These are phyloP conservation scores for Metallyticus violacea DNA, from an alignment of 2,888 invertebrate species.

Conservation along the genomic window DNA sequence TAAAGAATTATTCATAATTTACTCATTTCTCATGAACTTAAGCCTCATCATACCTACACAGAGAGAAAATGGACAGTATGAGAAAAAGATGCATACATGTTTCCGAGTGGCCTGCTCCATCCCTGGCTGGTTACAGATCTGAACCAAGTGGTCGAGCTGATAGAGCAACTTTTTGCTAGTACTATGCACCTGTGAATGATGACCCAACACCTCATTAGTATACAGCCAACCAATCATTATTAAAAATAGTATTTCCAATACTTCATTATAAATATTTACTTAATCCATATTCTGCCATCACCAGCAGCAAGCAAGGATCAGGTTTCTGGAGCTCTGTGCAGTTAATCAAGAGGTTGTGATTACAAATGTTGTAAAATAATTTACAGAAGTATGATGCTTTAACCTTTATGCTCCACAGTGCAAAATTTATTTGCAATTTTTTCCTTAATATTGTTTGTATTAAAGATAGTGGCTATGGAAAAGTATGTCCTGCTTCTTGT, in stretches of 20 bases:
- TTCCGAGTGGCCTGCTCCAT: conserved; percentile 70
- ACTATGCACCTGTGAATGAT: conserved; percentile 73
- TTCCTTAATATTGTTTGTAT: not conserved
- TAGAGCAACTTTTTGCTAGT: conserved; percentile 94
- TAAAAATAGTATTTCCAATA: not conserved
- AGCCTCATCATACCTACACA: not conserved
- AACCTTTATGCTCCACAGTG: too few relatives aligned
- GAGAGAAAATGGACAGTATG: not conserved
- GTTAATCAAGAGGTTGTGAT: not conserved
- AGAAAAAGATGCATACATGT: conserved; percentile 59
- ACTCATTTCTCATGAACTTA: conserved; percentile 25
- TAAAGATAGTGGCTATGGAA: not conserved
- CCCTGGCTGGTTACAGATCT: conserved; percentile 89
- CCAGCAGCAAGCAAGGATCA: not conserved
- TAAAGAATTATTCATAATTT: not conserved
- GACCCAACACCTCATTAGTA: conserved; percentile 32
- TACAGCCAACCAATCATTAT: not conserved
- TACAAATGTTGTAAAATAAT: not conserved
- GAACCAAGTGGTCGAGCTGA: conserved; percentile 92
- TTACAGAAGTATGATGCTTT: not conserved
- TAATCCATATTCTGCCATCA: not conserved
- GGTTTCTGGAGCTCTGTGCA: conserved; percentile 2
- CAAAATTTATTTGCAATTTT: not conserved
- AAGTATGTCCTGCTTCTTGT: too few relatives aligned
- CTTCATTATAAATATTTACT: not conserved